Evolutionary conservation across 2,797 vertebrate genomes (phyloP), one percentile per base, ranked within the genome.

Genomic region (Enteromius argenteus): DNA sequence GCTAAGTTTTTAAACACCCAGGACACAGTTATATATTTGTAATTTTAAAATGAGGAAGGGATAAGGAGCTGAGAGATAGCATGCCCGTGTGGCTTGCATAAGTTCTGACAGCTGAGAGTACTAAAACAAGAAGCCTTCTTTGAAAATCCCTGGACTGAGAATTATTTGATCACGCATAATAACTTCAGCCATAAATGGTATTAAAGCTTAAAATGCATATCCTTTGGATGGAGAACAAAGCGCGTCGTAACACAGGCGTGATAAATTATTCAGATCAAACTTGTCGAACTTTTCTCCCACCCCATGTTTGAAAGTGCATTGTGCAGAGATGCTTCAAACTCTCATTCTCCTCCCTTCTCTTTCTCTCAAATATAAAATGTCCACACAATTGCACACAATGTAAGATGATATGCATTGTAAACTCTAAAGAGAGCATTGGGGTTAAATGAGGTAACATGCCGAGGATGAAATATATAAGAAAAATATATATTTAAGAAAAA

Each of bases 241-340:
- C 88, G 87, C 89, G 87, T 85, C 46, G 90, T 93, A 92, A 93
- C 93, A 93, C 89, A 86, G 89, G 67, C 84, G 86, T 92, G 87
- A 94, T 95, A 91, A 95, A 95, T 95, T 92, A 95, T 95, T 95
- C 93, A 95, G 89, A 89, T 91, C 91, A 87, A 89, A 92, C 92
- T 91, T 90, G 90, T 92, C 88, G 30, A 89, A 89, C 85, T 84
- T 85, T 88, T 89, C 87, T 89, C 88, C 82, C 66, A 73, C 78
- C 84, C 88, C 85, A 85, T 86, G 90, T 89, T 80, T 86, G 85
- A 87, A 86, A 88, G 87, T 90, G 85, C 91, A 91, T 91, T 90
- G 80, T 90, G 92, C 85, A 90, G 81, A 86, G 86, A 93, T 82
- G 76, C 74, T 89, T 91, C 88, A 85, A 90, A 90, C 89, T 90